Base-by-base conservation (phyloP, 2,113 vertebrate genomes). In the Scytalopus superciliaris region DNA sequence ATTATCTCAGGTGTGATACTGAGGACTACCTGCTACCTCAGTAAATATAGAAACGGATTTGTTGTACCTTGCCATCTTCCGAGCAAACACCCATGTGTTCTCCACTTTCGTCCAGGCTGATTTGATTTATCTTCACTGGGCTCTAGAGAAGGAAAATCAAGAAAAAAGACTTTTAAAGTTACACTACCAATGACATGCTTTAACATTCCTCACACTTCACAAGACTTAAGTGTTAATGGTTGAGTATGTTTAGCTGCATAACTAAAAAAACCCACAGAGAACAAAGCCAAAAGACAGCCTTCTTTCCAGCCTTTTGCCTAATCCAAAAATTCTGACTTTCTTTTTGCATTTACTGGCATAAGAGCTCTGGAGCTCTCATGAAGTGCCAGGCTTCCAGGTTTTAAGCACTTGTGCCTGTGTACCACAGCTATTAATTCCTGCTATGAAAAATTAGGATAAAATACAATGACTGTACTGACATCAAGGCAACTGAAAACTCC, bases 121-220 rank as follows among this genome's bases (percentile, higher is more conserved):
- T 99, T 97, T 99, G 99, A 98, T 99, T 99, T 98, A 99, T 99
- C 98, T 99, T 99, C 97, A 99, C 99, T 19, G 98, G 98, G 96
- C 99, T 99, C 99, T 99, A 97, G 10, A 45, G 77, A 94, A 83
- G 59, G 3, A 77, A 80, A 72, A 83, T 14, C 68, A 89, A 84
- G 69, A 92, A n/a, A 87, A 80, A 60, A 84, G 4, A 52, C 57
- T 94, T 87, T 40, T 93, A 80, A 88, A 74, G 25, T 63, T 63
- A 24, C 12, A 81, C 55, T 52, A 68, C 24, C 17, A 70, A 69
- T 27, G 19, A 64, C 27, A 31, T 40, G 22, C 21, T 72, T 91
- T 81, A 62, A 63, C 7, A 7, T 39, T 30, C 15, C 31, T 39
- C 23, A 7, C 6, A 6, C 49, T 79, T 40, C 31, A 57, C 49